These are phyloP conservation scores for Schizaphis graminum DNA, from an alignment of 2,888 invertebrate genomes.

Conservation along the genomic window DNA sequence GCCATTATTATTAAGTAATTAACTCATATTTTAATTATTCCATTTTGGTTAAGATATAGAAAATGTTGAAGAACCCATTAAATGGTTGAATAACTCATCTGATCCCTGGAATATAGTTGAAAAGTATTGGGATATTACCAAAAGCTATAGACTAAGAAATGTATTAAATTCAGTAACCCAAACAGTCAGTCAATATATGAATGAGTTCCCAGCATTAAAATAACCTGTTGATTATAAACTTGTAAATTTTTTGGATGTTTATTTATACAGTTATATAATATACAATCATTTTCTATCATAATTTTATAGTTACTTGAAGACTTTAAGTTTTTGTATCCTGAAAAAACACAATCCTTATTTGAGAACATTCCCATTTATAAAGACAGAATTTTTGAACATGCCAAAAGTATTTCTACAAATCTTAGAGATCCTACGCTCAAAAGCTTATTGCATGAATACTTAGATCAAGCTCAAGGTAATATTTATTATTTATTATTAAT, in stretches of 20 bases:
- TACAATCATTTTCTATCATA: background rate
- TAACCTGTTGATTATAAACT: background rate
- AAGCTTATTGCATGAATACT: background rate
- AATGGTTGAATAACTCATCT: background rate
- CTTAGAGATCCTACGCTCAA: conserved; percentile 8
- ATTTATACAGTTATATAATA: background rate
- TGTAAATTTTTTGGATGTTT: background rate
- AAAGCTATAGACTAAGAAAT: background rate
- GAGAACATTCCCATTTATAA: conserved; percentile 15
- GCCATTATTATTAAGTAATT: background rate
- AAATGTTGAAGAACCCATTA: background rate
- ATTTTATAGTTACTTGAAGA: background rate
- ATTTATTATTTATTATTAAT: conserved; percentile 2
- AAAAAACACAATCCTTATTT: conserved; percentile 11
- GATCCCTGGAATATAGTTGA: background rate
- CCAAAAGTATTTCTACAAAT: conserved; percentile 10
- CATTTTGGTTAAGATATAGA: background rate
- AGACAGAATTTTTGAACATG: background rate
- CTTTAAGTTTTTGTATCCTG: background rate
- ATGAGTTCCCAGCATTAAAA: background rate
- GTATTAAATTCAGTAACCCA: background rate
- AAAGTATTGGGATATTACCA: background rate
- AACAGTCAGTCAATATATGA: background rate
- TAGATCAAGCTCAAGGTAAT: background rate
- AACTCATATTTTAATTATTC: background rate